These are phyloP conservation scores for Leptoclinus maculatus DNA, from an alignment of 2,797 vertebrate genomes.

Conservation along the genomic window DNA sequence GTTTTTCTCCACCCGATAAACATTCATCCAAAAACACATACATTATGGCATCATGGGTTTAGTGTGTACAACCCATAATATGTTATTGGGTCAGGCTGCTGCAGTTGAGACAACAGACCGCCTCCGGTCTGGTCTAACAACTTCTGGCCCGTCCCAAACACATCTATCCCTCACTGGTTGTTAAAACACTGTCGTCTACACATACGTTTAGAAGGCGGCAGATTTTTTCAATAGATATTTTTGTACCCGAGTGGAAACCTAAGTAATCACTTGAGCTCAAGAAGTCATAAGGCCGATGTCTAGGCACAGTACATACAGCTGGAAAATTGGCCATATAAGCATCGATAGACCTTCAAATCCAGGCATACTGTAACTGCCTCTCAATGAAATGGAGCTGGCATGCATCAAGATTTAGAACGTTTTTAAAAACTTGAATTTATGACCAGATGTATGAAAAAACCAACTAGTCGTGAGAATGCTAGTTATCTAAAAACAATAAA, in stretches of 20 bases:
- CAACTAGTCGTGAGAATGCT: slow-evolving; percentile 81
- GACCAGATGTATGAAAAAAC: slow-evolving; percentile 77
- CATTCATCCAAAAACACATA: slow-evolving; percentile 79
- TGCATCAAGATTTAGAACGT: slow-evolving; percentile 82
- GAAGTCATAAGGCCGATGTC: slow-evolving; percentile 77
- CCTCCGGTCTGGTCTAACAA: slow-evolving; percentile 43
- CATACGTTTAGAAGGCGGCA: slow-evolving; percentile 71
- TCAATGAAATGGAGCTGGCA: slow-evolving; percentile 82
- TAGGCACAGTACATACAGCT: slow-evolving; percentile 78
- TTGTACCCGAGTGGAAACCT: slow-evolving; percentile 76
- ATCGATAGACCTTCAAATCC: slow-evolving; percentile 67
- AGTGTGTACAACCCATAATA: slow-evolving; percentile 53
- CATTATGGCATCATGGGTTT: slow-evolving; percentile 73
- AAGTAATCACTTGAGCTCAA: slow-evolving; percentile 76
- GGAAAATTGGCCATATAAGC: slow-evolving; percentile 64
- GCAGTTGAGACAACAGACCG: slow-evolving; percentile 45
- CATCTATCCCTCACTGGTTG: slow-evolving; percentile 43
- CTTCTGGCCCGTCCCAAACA: slow-evolving; percentile 41
- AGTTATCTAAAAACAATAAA: slow-evolving; percentile 88
- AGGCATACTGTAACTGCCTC: slow-evolving; percentile 81
- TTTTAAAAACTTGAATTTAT: slow-evolving; percentile 80
- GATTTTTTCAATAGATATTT: slow-evolving; percentile 63
- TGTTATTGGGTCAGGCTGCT: slow-evolving; percentile 53
- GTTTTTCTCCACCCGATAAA: slow-evolving; percentile 68
- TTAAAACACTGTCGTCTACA: slow-evolving; percentile 30